Evolutionary conservation across 2,888 invertebrate genomes (phyloP), one percentile per base, ranked within the genome.

Genomic region (Archips crataeganus): DNA sequence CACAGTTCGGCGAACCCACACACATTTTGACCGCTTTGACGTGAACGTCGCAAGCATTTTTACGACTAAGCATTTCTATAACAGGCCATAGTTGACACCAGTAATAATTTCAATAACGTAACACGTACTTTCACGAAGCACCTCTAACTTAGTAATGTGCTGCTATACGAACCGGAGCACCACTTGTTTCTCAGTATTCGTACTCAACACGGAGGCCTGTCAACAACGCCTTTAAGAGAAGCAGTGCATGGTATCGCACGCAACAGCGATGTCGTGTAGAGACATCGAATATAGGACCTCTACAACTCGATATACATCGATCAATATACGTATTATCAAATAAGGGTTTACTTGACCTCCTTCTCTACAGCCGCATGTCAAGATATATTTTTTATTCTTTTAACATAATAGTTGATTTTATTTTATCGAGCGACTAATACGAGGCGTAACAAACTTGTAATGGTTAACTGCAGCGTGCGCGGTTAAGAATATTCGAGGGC

Each of bases 1-100:
- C 75, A 67, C 77, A 73, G 79, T 83, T 80, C 81, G 83, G 77
- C 81, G 82, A 82, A 80, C 81, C 76, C 78, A 77, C 77, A 75
- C 76, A 71, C 64, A 39, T 39, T 63, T 75, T 76, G 75, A 45
- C 68, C 69, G 45, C 63, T 57, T 57, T n/a, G 47, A 64, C 76
- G 73, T 74, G 72, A 65, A 70, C 76, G 75, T 73, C 74, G 75
- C 77, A 74, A 74, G 79, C 79, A 80, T 81, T 82, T 81, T 79
- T 75, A 79, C 75, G 54, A 61, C 68, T 39, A 39, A 69, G 42
- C 60, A 49, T 66, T 75, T 69, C 66, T 64, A 62, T 63, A 74
- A 61, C 69, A 34, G 36, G 49, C 8, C 34, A 67, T 11, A 62
- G 70, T 36, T 60, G 62, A 45, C 54, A 54, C 54, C 45, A 54